Conservation (phyloP, 2,888 invertebrate genomes). For the Dusona sp. region DNA sequence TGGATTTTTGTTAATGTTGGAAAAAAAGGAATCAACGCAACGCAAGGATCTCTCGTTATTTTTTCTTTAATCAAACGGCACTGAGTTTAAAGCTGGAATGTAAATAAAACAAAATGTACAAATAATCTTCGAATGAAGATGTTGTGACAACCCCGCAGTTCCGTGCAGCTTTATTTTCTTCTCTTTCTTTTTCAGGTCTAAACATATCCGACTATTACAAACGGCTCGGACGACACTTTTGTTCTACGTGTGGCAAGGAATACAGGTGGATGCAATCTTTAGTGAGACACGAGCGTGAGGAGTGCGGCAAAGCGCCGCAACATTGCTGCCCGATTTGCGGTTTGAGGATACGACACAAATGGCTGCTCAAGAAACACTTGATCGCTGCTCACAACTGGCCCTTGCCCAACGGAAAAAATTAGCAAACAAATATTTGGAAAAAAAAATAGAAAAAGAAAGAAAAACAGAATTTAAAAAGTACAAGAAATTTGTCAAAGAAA, state of each 20-base stretch:
- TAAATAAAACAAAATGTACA: neutral
- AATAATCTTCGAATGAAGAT: neutral
- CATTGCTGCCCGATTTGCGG: slow-evolving; percentile 83
- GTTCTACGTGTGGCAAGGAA: slow-evolving; percentile 89
- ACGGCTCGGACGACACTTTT: slow-evolving; percentile 80
- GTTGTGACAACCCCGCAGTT: slow-evolving; percentile 23
- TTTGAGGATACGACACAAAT: slow-evolving; percentile 83
- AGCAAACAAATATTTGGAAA: neutral
- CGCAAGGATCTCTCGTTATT: neutral
- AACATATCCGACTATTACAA: slow-evolving; percentile 78
- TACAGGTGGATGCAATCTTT: slow-evolving; percentile 91
- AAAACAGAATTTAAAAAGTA: neutral
- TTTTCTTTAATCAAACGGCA: neutral
- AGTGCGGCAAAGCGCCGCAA: slow-evolving; percentile 85
- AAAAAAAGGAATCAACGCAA: neutral
- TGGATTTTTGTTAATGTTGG: neutral
- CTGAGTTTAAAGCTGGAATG: neutral
- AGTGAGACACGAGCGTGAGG: slow-evolving; percentile 87
- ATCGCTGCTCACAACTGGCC: slow-evolving; percentile 77
- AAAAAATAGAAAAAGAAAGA: neutral
- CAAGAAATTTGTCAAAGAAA: neutral
- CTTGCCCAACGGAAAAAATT: slow-evolving; percentile 59
- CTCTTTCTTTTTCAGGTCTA: slow-evolving; percentile 71
- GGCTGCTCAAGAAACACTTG: slow-evolving; percentile 83
- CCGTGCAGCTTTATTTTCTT: slow-evolving; percentile 53